phyloP scores from a whole-genome alignment of 2,888 invertebrate species.

The Dascillus cervinus region DNA sequence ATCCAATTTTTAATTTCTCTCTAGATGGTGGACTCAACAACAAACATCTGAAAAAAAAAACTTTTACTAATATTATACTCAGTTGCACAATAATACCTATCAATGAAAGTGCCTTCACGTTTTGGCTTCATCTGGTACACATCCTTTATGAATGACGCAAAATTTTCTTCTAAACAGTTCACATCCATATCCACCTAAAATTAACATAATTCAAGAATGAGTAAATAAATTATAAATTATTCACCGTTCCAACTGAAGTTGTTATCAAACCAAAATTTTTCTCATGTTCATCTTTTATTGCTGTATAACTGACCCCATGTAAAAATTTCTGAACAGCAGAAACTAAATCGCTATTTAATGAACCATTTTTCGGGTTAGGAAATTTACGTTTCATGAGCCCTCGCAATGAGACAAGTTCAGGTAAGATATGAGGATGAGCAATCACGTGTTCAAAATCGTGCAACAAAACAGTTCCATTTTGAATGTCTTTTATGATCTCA shows the following conservation, averaged over 20 bases:
- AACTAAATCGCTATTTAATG: conserved; percentile 57
- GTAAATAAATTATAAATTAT: conserved; percentile 26
- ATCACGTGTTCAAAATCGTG: conserved; percentile 67
- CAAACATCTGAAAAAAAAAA: conserved; percentile 47
- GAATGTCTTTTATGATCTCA: conserved; percentile 69
- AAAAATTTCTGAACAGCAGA: conserved; percentile 56
- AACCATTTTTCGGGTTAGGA: conserved; percentile 61
- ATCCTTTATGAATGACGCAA: conserved; percentile 57
- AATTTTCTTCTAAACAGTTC: conserved; percentile 64
- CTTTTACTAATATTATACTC: conserved; percentile 6
- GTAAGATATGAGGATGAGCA: conserved; percentile 71
- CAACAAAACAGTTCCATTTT: conserved; percentile 60
- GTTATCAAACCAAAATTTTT: conserved; percentile 63
- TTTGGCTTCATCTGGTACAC: conserved; percentile 59
- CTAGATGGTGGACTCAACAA: conserved; percentile 55
- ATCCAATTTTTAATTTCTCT: conserved; percentile 63
- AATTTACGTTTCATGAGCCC: conserved; percentile 72
- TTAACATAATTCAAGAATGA: conserved; percentile 4
- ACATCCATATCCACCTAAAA: conserved; percentile 67
- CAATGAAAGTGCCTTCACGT: conserved; percentile 61
- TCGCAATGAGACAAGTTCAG: conserved; percentile 66
- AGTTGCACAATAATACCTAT: conserved; percentile 43
- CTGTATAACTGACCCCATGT: conserved; percentile 63
- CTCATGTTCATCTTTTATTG: conserved; percentile 58
- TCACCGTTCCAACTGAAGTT: conserved; percentile 63